A percentile compares a stretch with the other conserved stretches of the same genome.
Conservation (phyloP, 2,888 invertebrate species). For the Drosophila limbata region DNA sequence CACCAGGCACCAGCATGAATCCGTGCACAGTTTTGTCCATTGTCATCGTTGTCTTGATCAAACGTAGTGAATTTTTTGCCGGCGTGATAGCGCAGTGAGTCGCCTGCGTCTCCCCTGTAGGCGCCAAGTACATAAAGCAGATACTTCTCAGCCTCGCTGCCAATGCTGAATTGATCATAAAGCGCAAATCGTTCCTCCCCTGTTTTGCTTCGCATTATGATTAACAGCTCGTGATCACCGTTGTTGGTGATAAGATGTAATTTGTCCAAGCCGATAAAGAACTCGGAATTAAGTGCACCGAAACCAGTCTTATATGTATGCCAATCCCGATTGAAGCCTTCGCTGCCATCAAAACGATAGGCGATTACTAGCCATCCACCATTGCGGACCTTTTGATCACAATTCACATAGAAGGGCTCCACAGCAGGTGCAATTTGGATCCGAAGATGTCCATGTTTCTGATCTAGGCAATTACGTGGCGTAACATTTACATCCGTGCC, state of each 20-base stretch:
- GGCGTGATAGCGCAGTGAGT: conserved; percentile 60
- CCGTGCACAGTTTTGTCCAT: conserved; percentile 65
- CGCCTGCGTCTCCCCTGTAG: conserved; percentile 63
- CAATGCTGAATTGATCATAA: conserved; percentile 64
- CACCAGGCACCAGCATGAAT: conserved; percentile 71
- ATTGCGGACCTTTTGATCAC: conserved; percentile 51
- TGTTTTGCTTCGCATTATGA: conserved; percentile 47
- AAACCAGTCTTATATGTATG: conserved; percentile 63
- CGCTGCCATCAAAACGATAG: conserved; percentile 60
- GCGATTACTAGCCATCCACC: conserved; percentile 73
- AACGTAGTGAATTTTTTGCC: conserved; percentile 71
- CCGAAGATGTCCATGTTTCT: conserved; percentile 59
- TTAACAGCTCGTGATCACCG: conserved; percentile 45
- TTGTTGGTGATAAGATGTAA: conserved; percentile 55
- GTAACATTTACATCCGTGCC: conserved; percentile 3
- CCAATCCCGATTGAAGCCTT: conserved; percentile 58
- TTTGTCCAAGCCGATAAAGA: conserved; percentile 70
- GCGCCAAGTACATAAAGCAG: conserved; percentile 50
- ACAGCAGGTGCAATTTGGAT: conserved; percentile 35
- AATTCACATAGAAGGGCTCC: conserved; percentile 62
- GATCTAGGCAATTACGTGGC: conserved; percentile 55
- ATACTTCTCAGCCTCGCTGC: conserved; percentile 61
- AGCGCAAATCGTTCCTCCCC: conserved; percentile 55
- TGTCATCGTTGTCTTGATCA: conserved; percentile 73
- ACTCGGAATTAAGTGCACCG: conserved; percentile 55